Base-by-base conservation (phyloP, 1,140 invertebrate genomes). In the Thaumatotibia leucotreta region DNA sequence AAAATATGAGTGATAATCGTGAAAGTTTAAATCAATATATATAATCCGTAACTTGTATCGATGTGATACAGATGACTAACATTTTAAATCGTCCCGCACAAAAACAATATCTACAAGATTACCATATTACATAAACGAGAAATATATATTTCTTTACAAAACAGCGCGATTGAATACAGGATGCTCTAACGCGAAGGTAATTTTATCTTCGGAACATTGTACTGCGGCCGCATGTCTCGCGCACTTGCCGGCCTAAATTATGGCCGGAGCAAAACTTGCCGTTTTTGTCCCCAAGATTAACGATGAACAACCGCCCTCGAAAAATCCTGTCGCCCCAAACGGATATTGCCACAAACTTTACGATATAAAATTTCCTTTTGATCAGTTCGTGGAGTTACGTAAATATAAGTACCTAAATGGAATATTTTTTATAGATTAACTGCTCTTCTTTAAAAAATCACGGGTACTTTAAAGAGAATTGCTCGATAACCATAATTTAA, bases 201-300 rank as follows among this genome's bases (percentile, higher is more conserved):
- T 58, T 27, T 58, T 58, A 58, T 58, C 52, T 58, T 58, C 4
- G 1, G 27, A 58, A 58, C 52, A 58, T 27, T 50, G 52, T 23
- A 31, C 67, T 62, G 63, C 45, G 64, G 61, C 82, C 80, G 75
- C 82, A 77, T 81, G 83, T 88, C 84, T 75, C 67, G 68, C 73
- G 75, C 86, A 86, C 82, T 85, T 85, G 86, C 78, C 75, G 66
- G 64, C 73, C 70, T 85, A 80, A 88, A 83, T 83, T 88, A 88
- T 84, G 75, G 79, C 68, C 73, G 64, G 66, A 70, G 69, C 73
- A 76, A 72, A 80, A 85, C 81, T 84, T 82, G 73, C 78, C 79
- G 78, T 86, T 85, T 86, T 86, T 84, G 78, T 86, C 84, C 82
- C 77, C 70, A 88, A 86, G 86, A 86, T 88, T 88, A 88, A 88